Base-by-base conservation (phyloP, 2,113 vertebrate species). In the Oncorhynchus mykiss region DNA sequence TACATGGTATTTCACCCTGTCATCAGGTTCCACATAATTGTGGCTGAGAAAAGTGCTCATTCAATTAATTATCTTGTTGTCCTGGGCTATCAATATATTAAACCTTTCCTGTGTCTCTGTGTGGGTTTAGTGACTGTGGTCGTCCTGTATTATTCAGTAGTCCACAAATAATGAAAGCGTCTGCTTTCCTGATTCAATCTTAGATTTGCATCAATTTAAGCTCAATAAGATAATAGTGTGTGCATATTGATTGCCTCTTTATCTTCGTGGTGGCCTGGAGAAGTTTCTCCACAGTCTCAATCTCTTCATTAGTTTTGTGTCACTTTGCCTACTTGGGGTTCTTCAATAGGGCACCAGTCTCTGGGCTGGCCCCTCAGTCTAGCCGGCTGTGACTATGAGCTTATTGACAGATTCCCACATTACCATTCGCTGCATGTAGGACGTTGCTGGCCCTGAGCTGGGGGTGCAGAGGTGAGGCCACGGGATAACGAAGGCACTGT, bases 401-500 rank as follows among this genome's bases (percentile, higher is more conserved):
- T 34, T 59, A 48, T 73, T 34, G n/a, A 72, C 68, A 71, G 22
- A 62, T 62, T 34, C n/a, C 16, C 45, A 49, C 18, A 65, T 65
- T 71, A 65, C 69, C 39, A 65, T 77, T 77, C 66, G 2, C 25
- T 6, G 16, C 29, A 24, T 70, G 74, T 34, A n/a, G 2, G 14
- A 14, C 3, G 67, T 22, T 13, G 31, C 67, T 24, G 4, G 45
- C 49, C 22, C 64, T 31, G 14, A 51, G 65, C 34, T 7, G 73
- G 48, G 13, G 64, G 65, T 54, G 24, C 65, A 31, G 45, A 57
- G 64, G 73, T 67, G 73, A 74, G 62, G 65, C 22, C 62, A 31
- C 8, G 13, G 64, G 66, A 54, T 66, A 34, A 24, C 11, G 25
- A 68, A 67, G 65, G 65, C 64, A 67, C 16, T 49, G 72, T 67